These are phyloP conservation scores for Prietella phreatophila DNA, from an alignment of 2,113 vertebrate species.

Conservation along the genomic window DNA sequence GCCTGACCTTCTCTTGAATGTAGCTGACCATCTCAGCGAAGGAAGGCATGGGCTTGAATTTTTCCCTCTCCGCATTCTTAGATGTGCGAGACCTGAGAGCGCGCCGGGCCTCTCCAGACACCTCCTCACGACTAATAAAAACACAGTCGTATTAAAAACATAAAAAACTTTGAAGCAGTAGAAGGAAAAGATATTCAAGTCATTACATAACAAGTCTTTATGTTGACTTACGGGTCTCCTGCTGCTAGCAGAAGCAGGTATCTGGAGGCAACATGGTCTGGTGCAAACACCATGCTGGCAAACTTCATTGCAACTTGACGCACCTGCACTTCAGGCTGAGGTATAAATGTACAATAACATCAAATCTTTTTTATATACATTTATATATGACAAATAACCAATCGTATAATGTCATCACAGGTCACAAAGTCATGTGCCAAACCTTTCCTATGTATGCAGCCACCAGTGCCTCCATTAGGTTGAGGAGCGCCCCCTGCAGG, in stretches of 20 bases:
- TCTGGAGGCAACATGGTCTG: conserved; percentile 94
- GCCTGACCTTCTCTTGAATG: conserved; percentile 89
- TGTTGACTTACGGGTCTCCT: conserved; percentile 89
- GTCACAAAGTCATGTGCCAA: conserved; percentile 16
- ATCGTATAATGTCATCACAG: not conserved
- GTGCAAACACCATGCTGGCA: conserved; percentile 89
- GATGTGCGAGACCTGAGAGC: conserved; percentile 79
- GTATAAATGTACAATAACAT: conserved; percentile 20
- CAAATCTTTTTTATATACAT: not conserved
- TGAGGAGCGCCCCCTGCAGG: conserved; percentile 92
- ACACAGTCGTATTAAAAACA: not conserved
- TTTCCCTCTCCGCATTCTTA: conserved; percentile 81
- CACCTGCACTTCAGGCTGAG: conserved; percentile 95
- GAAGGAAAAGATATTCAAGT: not conserved
- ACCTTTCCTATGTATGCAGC: conserved; percentile 96
- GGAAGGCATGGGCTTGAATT: conserved; percentile 84
- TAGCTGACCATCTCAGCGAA: conserved; percentile 97
- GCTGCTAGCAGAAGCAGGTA: conserved; percentile 93
- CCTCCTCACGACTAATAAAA: conserved; percentile 84
- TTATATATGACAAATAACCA: not conserved
- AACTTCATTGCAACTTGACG: conserved; percentile 98
- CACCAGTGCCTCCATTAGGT: conserved; percentile 96
- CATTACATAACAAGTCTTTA: no score
- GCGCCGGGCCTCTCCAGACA: conserved; percentile 86
- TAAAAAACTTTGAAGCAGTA: not conserved